Percentiles rank a stretch among this genome's conserved stretches.
Evolutionary conservation across 2,888 invertebrate genomes (phyloP).

Genomic region (Seladonia tumulorum): DNA sequence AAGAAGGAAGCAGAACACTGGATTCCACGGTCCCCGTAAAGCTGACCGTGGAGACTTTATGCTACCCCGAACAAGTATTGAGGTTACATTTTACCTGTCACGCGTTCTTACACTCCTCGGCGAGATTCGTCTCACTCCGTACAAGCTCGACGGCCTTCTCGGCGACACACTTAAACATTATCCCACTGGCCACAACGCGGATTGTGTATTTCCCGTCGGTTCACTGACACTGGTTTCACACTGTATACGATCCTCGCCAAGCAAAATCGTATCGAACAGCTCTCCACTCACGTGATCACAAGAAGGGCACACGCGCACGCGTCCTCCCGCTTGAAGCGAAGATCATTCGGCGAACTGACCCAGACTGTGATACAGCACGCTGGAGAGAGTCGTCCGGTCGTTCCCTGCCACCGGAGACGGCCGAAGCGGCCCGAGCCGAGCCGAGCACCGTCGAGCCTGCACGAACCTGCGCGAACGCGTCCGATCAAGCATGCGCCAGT

Average conservation of each 20-base stretch:
- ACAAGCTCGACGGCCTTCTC: constrained; percentile 52
- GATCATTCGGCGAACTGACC: constrained; percentile 72
- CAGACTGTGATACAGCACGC: constrained; percentile 70
- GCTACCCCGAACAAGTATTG: constrained; percentile 21
- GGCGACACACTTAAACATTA: constrained; percentile 68
- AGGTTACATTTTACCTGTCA: constrained; percentile 71
- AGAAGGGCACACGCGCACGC: constrained; percentile 67
- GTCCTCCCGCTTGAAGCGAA: constrained; percentile 60
- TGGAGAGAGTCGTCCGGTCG: constrained; percentile 59
- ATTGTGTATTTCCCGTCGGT: constrained; percentile 18
- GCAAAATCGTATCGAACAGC: constrained; percentile 60
- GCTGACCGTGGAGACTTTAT: not conserved
- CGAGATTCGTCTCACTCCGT: constrained; percentile 63
- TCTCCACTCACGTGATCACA: constrained; percentile 70
- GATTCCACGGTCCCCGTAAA: not conserved
- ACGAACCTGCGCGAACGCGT: constrained; percentile 42
- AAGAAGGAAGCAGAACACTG: not conserved
- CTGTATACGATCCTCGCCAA: constrained; percentile 39
- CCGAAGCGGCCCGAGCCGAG: not conserved
- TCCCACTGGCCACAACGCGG: constrained; percentile 41
- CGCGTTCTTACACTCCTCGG: constrained; percentile 64
- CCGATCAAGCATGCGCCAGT: constrained; percentile 55
- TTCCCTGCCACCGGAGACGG: constrained; percentile 31
- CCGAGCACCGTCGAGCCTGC: constrained; percentile 13
- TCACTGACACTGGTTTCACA: constrained; percentile 46